Evolutionary conservation across 2,797 vertebrate genomes (phyloP).

Genomic region (Phalloptychus januarius): DNA sequence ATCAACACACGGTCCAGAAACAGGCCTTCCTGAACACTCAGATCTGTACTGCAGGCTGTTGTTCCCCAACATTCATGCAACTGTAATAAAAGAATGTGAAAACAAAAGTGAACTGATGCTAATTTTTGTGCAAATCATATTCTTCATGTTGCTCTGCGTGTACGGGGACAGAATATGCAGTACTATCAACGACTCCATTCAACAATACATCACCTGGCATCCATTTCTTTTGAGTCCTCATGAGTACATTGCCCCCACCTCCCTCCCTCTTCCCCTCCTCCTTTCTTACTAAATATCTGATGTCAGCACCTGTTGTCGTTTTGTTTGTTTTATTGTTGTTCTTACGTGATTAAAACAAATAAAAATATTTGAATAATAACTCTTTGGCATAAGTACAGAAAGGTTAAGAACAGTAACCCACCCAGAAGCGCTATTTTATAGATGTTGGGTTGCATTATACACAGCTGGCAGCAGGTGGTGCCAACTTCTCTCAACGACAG

Average conservation of each 20-base stretch:
- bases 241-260: too few relatives aligned
- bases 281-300: too few relatives aligned
- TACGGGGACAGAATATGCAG: too few relatives aligned
- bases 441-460: neutral
- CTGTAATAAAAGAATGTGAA: conserved; percentile 19
- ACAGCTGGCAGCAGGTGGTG: conserved; percentile 36
- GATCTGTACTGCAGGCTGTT: conserved; percentile 34
- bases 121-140: conserved; percentile 9
- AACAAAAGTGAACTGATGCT: conserved; percentile 11
- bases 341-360: too few relatives aligned
- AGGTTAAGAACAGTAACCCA: neutral
- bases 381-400: neutral
- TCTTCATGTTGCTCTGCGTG: too few relatives aligned
- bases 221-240: too few relatives aligned
- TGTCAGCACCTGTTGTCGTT: too few relatives aligned
- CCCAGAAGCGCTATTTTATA: neutral
- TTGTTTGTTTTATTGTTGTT: too few relatives aligned
- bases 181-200: too few relatives aligned
- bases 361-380: too few relatives aligned
- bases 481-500: neutral
- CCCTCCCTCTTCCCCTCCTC: too few relatives aligned
- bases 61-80: conserved; percentile 37
- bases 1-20: conserved; percentile 84
- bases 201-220: too few relatives aligned
- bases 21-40: conserved; percentile 78